Percentiles rank a stretch among this genome's conserved stretches.
Evolutionary conservation across 2,113 vertebrate species (phyloP).

Genomic region (Ptilonorhynchus violaceus): DNA sequence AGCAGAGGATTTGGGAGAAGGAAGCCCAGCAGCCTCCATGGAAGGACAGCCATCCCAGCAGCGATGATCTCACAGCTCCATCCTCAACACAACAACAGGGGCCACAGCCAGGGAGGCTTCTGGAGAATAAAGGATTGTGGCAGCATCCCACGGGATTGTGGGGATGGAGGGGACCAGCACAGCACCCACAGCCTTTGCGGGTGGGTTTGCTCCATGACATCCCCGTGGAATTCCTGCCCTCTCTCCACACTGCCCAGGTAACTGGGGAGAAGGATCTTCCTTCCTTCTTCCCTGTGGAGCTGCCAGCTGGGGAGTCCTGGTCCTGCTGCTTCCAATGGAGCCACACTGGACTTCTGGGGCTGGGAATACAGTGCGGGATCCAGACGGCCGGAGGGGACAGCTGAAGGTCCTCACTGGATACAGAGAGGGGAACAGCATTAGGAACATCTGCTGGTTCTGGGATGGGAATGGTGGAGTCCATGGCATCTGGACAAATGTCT

Average conservation of each 20-base stretch:
- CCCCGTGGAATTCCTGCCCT: neutral
- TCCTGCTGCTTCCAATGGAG: neutral
- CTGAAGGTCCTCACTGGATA: neutral
- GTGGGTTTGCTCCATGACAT: fast-evolving
- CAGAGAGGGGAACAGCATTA: neutral
- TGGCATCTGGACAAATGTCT: neutral
- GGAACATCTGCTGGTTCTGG: neutral
- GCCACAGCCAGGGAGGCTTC: neutral
- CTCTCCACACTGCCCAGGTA: neutral
- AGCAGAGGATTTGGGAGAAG: neutral
- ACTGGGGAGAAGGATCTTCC: fast-evolving
- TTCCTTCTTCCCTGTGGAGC: neutral
- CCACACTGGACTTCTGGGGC: neutral
- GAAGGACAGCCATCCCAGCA: neutral
- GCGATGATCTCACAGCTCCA: neutral
- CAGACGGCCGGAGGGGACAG: neutral
- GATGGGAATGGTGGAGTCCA: neutral
- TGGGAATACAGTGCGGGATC: neutral
- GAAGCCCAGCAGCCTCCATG: neutral
- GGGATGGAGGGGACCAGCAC: neutral
- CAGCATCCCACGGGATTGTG: fast-evolving
- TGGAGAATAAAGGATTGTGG: neutral
- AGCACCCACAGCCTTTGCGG: fast-evolving
- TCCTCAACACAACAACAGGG: neutral
- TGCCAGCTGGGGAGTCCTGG: neutral